Evolutionary conservation across 2,888 invertebrate species (phyloP).

Genomic region (Diloba caeruleocephala): DNA sequence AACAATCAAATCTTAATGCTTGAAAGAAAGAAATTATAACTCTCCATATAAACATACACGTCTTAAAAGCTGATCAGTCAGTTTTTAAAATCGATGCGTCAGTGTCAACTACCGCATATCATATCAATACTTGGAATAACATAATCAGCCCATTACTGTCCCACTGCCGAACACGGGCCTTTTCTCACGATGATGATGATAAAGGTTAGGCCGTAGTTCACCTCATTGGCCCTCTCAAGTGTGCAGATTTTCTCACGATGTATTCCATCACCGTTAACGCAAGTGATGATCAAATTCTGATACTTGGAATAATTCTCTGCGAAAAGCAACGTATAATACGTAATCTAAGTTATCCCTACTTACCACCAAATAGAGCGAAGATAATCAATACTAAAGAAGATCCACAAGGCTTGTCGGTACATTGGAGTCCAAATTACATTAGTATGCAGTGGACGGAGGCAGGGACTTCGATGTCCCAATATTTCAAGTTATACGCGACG

Average conservation of each 20-base stretch:
- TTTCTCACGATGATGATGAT: too few relatives aligned
- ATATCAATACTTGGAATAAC: neutral
- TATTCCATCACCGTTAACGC: too few relatives aligned
- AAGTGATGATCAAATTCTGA: too few relatives aligned
- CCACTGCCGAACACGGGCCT: too few relatives aligned
- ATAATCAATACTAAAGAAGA: slow-evolving; percentile 45
- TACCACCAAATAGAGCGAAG: slow-evolving; percentile 12
- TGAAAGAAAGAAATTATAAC: too few relatives aligned
- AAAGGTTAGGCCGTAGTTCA: too few relatives aligned
- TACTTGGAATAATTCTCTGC: too few relatives aligned
- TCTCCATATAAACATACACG: neutral
- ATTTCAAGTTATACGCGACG: slow-evolving; percentile 49
- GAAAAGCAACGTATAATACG: neutral
- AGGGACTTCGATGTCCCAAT: slow-evolving; percentile 54
- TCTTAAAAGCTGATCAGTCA: slow-evolving; percentile 9
- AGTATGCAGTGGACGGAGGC: slow-evolving; percentile 47
- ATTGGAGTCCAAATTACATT: slow-evolving; percentile 45
- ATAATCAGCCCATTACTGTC: neutral
- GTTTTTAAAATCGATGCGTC: neutral
- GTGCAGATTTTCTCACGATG: too few relatives aligned
- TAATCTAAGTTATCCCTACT: slow-evolving; percentile 8
- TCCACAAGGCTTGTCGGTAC: slow-evolving; percentile 24
- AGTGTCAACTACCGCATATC: neutral
- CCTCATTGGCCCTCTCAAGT: too few relatives aligned
- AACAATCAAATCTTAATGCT: too few relatives aligned